These are phyloP conservation scores for Lysiphlebus fabarum DNA, from an alignment of 1,140 invertebrate species.

Conservation along the genomic window DNA sequence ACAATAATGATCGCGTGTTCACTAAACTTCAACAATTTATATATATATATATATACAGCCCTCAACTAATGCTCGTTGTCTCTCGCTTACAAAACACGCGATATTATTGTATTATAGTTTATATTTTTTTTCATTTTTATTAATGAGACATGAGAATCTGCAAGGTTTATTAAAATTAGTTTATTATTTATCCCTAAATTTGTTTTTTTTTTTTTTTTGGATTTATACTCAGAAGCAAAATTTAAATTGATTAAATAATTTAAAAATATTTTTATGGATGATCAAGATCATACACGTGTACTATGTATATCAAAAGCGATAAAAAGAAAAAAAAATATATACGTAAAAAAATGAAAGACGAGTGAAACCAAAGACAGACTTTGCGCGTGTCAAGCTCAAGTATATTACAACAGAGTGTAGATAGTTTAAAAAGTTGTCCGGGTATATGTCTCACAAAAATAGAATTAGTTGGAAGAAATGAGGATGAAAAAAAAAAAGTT, in stretches of 20 bases:
- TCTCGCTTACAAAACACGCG: constrained; percentile 6
- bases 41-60: too few relatives aligned
- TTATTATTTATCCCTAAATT: too few relatives aligned
- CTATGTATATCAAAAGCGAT: too few relatives aligned
- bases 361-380: constrained; percentile 8
- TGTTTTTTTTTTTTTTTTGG: too few relatives aligned
- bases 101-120: not conserved
- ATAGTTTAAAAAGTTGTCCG: constrained; percentile 5
- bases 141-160: constrained; percentile 5
- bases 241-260: too few relatives aligned
- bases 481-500: constrained; percentile 13
- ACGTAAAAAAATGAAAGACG: not conserved
- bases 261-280: too few relatives aligned
- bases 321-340: not conserved
- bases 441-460: constrained; percentile 19
- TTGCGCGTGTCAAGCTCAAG: constrained; percentile 7
- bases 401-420: not conserved
- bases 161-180: not conserved
- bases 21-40: constrained; percentile 14
- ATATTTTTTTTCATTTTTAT: not conserved
- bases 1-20: constrained; percentile 25
- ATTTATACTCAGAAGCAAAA: too few relatives aligned
- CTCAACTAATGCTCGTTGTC: not conserved
- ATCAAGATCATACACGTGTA: too few relatives aligned
- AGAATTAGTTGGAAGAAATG: constrained; percentile 27